Base-by-base conservation (phyloP, 2,113 vertebrate species). In the Peucedramus taeniatus region DNA sequence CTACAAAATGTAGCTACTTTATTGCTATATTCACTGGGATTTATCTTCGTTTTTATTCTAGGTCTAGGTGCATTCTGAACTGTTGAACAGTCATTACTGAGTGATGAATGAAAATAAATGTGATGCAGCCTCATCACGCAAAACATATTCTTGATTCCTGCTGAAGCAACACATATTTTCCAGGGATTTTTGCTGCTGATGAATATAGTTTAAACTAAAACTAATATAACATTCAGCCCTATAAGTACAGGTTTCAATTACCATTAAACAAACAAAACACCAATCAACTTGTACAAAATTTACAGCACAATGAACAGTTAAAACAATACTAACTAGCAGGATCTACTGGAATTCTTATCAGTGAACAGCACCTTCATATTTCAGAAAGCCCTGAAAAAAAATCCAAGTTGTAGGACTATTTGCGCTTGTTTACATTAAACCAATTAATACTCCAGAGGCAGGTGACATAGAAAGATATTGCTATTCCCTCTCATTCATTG, bases 341-440 rank as follows among this genome's bases (percentile, higher is more conserved):
- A 95, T 94, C 18, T 96, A 78, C 89, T 59, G 53, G 50, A 92
- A 69, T 82, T 81, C 87, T 87, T 75, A 50, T 80, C 78, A 81
- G 18, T 53, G 59, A 83, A 45, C 26, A 77, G 66, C 74, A 90
- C 80, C 39, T 87, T 93, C 35, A 0, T 45, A 84, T n/a, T 86
- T 88, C 76, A 89, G 79, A 86, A 78, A 83, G n/a, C 24, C 3
- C 35, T 83, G 35, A 65, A 94, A 93, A 77, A 93, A 83, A 53
- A 60, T 85, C 13, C 54, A 91, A 80, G 69, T 54, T 71, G 26
- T 49, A 78, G 37, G 18, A 54, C 14, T 88, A 69, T 77, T 89
- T 94, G 65, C 19, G 69, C 12, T 18, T 26, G 54, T 26, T 53
- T 59, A 70, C 59, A 64, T 47, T 30, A 83, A 91, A 63, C 71